Conservation (phyloP, 2,113 vertebrate genomes). For the Grammomys surdaster region DNA sequence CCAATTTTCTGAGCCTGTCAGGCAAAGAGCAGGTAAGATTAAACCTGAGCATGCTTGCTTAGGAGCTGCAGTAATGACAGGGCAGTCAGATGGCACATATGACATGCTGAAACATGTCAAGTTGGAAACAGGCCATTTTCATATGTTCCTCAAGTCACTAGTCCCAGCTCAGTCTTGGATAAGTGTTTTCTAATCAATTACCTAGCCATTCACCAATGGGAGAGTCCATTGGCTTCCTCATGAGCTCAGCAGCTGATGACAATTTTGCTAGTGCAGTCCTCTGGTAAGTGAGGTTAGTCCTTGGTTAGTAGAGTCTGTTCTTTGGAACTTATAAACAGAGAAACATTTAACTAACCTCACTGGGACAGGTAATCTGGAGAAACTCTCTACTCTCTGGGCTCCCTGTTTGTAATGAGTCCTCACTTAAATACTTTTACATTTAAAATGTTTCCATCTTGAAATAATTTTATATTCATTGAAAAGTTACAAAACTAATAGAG, state of each 20-base stretch:
- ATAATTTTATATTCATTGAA: neutral
- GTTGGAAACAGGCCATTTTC: neutral
- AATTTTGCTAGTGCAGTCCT: neutral
- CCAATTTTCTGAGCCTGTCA: neutral
- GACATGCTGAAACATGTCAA: neutral
- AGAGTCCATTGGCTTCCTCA: neutral
- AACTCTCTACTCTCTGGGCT: neutral
- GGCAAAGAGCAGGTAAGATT: neutral
- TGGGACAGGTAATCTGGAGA: too few species aligned
- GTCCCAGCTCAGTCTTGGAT: too few species aligned
- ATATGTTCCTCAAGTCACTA: neutral
- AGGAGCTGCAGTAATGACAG: neutral
- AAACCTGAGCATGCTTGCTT: neutral
- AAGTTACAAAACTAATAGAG: slow-evolving; percentile 16
- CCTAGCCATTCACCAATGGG: neutral
- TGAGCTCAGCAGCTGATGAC: neutral
- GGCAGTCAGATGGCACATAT: neutral
- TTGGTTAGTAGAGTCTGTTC: neutral
- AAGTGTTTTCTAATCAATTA: neutral
- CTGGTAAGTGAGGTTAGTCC: neutral
- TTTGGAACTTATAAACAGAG: slow-evolving; percentile 4
- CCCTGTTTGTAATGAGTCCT: neutral
- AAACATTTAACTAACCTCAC: neutral
- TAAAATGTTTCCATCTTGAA: neutral
- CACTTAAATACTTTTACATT: neutral